Base-by-base conservation (phyloP, 2,888 invertebrate genomes). In the Zaprionus bogoriensis region DNA sequence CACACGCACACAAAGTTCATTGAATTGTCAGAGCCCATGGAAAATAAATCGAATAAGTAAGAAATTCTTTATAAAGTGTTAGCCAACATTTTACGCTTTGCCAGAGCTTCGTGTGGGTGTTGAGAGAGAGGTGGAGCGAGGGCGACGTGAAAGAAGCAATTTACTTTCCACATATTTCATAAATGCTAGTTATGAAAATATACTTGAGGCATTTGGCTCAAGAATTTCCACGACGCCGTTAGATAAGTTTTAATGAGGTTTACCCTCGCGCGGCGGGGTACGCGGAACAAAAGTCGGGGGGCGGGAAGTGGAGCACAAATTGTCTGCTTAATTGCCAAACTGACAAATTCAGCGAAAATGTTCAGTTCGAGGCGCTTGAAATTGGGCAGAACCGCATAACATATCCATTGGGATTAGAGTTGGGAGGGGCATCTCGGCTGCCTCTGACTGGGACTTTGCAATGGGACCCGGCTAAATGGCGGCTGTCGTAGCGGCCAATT, bases 391-490 rank as follows among this genome's bases (percentile, higher is more conserved):
- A 51, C 50, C 54, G 51, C 58, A 59, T 38, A 55, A 70, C 53
- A 64, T 45, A 52, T 59, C 57, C 52, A 44, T 17, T 63, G 53
- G 48, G 54, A 63, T 52, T 42, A 6, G 41, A 41, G 41, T 41
- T n/a, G 5, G 12, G 41, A 4, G 10, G 1, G n/a, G 39, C 20
- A n/a, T 39, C 17, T 9, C 22, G 10, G 41, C 41, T 12, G 41
- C n/a, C n/a, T n/a, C 5, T 3, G 30, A 38, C 9, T 38, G 23
- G n/a, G 28, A 44, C 14, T 36, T n/a, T 5, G 36, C 12, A 30
- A 20, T 44, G 22, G 7, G 30, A 0, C 3, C 27, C 17, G 23
- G 45, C 6, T 23, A 9, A 5, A 6, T 10, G 23, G 14, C 22
- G 22, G n/a, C 6, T 42, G 47, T 36, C 6, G 45, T 41, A 30